Evolutionary conservation across 2,113 vertebrate genomes (phyloP), one percentile per base, ranked within the genome.

Genomic region (Nesogale talazaci): DNA sequence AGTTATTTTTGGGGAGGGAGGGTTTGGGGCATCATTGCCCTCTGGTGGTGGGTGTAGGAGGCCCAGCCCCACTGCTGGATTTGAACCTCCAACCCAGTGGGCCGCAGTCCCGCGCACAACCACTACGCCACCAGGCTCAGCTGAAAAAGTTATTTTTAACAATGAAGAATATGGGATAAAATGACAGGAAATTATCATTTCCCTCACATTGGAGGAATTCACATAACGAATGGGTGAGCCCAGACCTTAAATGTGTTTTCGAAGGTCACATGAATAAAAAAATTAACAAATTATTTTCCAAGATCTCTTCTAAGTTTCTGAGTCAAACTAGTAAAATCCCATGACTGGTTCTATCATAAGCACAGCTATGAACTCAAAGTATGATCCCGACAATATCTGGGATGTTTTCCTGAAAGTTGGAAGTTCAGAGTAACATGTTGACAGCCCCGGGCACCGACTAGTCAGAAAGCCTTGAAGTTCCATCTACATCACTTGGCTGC

Each of bases 311-410:
- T 90, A 87, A 93, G 46, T 52, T 20, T 57, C 36, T 88, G 52
- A 88, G 88, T 88, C 46, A 76, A 91, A 75, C 36, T 92, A 59
- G 65, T 38, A 88, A 72, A 19, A 81, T 83, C 63, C 46, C 29
- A 34, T 11, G 74, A 70, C 10, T 86, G 80, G 23, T 78, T 72
- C 61, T 86, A 27, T 59, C n/a, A 83, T 61, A 15, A 31, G 67
- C 52, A 67, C 84, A 46, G 83, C 10, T 76, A 16, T n/a, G 40
- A 80, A 63, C 34, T 82, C 57, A 38, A 42, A 23, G 75, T 77
- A 87, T 70, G 85, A 87, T 85, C 78, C 84, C 78, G 79, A 85
- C 6, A 78, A 34, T 27, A 79, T 57, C 56, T 52, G 76, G 75
- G 74, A 92, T 67, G 34, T 23, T 67, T 61, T 52, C 42, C 65